phyloP scores from a whole-genome alignment of 2,888 invertebrate species.

The Macaria notata region DNA sequence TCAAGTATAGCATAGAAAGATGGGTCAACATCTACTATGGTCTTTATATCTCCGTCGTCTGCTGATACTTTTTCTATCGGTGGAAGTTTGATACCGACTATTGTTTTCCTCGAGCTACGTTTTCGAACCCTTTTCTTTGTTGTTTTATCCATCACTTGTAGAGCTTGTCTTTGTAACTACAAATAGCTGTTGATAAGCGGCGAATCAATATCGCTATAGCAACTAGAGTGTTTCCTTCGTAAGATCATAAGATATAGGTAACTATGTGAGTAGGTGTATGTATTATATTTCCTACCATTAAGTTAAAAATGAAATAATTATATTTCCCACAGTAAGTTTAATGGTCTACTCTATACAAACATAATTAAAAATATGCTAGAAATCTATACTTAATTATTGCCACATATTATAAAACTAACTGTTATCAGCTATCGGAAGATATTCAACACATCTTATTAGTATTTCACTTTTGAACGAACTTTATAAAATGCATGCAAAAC shows the following conservation, averaged over 20 bases:
- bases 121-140: slow-evolving; percentile 49
- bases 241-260: too few relatives aligned
- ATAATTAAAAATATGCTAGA: too few relatives aligned
- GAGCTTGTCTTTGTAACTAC: slow-evolving; percentile 2
- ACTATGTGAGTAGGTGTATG: too few relatives aligned
- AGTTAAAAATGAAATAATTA: too few relatives aligned
- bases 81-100: slow-evolving; percentile 64
- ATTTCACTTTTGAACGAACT: too few relatives aligned
- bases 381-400: too few relatives aligned
- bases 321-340: too few relatives aligned
- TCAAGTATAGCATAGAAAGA: slow-evolving; percentile 83
- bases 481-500: too few relatives aligned
- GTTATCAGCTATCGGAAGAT: too few relatives aligned
- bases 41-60: slow-evolving; percentile 57
- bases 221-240: slow-evolving; percentile 35
- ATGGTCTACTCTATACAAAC: too few relatives aligned
- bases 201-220: slow-evolving; percentile 63
- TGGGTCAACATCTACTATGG: slow-evolving; percentile 84
- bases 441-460: too few relatives aligned
- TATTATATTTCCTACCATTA: neutral
- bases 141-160: slow-evolving; percentile 29
- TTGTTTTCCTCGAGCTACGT: slow-evolving; percentile 51
- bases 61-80: slow-evolving; percentile 56
- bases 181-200: slow-evolving; percentile 1
- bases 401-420: too few relatives aligned